phyloP scores from a whole-genome alignment of 2,888 invertebrate genomes.

The Bombyx huttoni region DNA sequence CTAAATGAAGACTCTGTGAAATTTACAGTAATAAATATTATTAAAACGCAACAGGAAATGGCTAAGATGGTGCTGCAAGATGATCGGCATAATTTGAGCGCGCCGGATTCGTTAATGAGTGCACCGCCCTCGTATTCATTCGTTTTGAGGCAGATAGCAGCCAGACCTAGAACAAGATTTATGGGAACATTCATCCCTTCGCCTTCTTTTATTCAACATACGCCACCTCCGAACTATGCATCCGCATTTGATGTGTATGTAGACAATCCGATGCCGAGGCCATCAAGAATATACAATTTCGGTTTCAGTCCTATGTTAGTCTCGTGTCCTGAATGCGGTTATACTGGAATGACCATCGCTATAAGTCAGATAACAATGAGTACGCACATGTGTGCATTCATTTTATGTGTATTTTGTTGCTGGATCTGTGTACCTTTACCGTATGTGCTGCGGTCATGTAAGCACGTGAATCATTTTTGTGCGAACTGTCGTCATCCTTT shows the following conservation, averaged over 20 bases:
- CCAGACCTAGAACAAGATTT: slow-evolving; percentile 41
- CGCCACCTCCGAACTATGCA: slow-evolving; percentile 56
- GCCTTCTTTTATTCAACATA: slow-evolving; percentile 51
- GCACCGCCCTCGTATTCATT: slow-evolving; percentile 63
- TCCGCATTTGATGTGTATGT: slow-evolving; percentile 59
- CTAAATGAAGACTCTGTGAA: slow-evolving; percentile 36
- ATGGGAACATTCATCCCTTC: slow-evolving; percentile 61
- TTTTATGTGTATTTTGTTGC: slow-evolving; percentile 54
- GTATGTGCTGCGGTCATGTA: slow-evolving; percentile 54
- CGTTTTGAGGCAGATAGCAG: slow-evolving; percentile 50
- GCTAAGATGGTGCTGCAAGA: not conserved
- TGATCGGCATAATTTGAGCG: not conserved
- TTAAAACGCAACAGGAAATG: slow-evolving; percentile 8
- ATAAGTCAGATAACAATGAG: slow-evolving; percentile 46
- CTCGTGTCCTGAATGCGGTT: slow-evolving; percentile 53
- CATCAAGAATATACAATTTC: slow-evolving; percentile 35
- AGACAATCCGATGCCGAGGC: slow-evolving; percentile 35
- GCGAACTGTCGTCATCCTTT: slow-evolving; percentile 49
- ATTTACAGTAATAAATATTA: slow-evolving; percentile 17
- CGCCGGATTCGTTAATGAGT: slow-evolving; percentile 49
- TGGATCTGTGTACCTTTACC: slow-evolving; percentile 60
- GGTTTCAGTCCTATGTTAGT: slow-evolving; percentile 47
- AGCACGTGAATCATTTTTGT: slow-evolving; percentile 61
- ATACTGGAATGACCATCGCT: slow-evolving; percentile 41
- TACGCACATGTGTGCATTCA: slow-evolving; percentile 51